Evolutionary conservation across 1,140 invertebrate genomes (phyloP), one percentile per base, ranked within the genome.

Genomic region (Diploscapter pachys): DNA sequence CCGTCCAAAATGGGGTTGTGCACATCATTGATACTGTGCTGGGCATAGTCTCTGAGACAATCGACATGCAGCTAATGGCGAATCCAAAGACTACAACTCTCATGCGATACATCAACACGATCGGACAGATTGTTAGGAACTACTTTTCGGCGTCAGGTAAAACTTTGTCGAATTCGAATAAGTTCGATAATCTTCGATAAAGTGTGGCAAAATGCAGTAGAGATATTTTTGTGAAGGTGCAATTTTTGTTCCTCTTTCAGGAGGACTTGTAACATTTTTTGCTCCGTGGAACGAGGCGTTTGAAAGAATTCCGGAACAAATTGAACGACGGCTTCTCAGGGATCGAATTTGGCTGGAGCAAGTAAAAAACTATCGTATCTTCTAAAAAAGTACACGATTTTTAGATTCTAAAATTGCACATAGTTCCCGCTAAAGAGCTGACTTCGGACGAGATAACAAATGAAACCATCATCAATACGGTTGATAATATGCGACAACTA

Each of bases 31-130:
- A 85, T 70, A 85, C 83, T 72, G 83, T 85, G 50, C 71, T 85
- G 5, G 83, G 85, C 48, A 80, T 85, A 71, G 83, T 85, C 13
- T 81, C 83, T 2, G 84, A 81, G 54, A 85, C 83, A 5, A 85
- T 85, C 66, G 83, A 85, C 69, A 76, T 79, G 83, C 57, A 85
- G 74, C 63, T 85, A 5, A 85, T 82, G 80, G 80, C 83, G 51
- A 83, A 86, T 69, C 82, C 85, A 61, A 71, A 81, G 48, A 79
- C 78, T 48, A 85, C 84, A 9, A 85, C 83, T 31, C 71, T 85
- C n/a, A 85, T 85, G 83, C 61, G 83, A n/a, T 85, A 85, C 63
- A 85, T 85, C 51, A 85, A 85, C 63, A 85, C 81, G 6, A 85
- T 85, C 61, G 83, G 83, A 56, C 77, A 83, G 75, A 73, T 79